Conservation (phyloP, 1,140 invertebrate species). For the Propsilocerus akamusi region DNA sequence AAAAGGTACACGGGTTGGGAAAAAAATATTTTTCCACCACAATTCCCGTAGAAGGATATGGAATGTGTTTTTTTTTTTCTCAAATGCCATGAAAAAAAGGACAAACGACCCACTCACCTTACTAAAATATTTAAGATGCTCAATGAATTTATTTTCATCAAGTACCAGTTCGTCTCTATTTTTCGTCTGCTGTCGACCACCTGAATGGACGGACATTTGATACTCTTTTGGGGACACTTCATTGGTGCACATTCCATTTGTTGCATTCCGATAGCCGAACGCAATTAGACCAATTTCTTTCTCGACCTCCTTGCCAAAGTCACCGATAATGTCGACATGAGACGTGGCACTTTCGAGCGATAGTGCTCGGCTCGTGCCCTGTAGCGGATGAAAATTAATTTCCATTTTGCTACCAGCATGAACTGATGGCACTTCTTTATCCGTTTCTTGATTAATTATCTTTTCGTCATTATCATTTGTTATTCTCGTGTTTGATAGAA, state of each 20-base stretch:
- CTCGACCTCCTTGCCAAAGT: slow-evolving; percentile 24
- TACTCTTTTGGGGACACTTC: slow-evolving; percentile 8
- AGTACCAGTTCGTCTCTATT: neutral
- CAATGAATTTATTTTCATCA: neutral
- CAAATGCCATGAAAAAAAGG: too few species aligned
- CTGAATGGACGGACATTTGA: slow-evolving; percentile 5
- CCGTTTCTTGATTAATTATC: neutral
- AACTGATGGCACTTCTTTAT: neutral
- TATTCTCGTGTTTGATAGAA: too few species aligned
- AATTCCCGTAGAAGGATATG: too few species aligned
- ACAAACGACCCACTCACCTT: neutral
- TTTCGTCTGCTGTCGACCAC: slow-evolving; percentile 6
- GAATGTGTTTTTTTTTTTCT: too few species aligned
- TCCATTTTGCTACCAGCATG: neutral
- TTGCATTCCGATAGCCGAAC: slow-evolving; percentile 8
- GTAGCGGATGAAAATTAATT: neutral
- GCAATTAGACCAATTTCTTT: slow-evolving; percentile 19
- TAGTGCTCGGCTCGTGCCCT: slow-evolving; percentile 6
- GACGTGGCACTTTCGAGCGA: slow-evolving; percentile 7
- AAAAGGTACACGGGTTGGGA: too few species aligned
- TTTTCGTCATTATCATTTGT: neutral
- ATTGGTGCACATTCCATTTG: neutral
- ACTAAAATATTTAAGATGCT: slow-evolving; percentile 1
- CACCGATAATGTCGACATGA: slow-evolving; percentile 18
- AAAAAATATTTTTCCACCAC: too few species aligned